These are phyloP conservation scores for Drosophila nigricruria DNA, from an alignment of 2,888 invertebrate genomes.

Conservation along the genomic window DNA sequence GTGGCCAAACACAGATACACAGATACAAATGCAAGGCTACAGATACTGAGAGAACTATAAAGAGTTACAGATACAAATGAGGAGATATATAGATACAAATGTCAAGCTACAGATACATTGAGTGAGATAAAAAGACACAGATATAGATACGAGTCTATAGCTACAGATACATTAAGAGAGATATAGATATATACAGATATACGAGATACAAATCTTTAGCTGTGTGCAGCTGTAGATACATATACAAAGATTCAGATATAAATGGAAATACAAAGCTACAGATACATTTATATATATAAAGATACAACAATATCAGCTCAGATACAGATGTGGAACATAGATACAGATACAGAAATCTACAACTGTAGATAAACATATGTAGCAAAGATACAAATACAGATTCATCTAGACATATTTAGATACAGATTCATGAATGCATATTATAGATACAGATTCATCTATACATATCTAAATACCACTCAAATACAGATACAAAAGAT, in stretches of 20 bases:
- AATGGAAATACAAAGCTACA: not conserved
- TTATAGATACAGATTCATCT: not conserved
- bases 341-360: conserved; percentile 7
- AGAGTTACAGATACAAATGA: conserved; percentile 13
- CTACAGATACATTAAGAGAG: not conserved
- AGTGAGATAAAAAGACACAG: not conserved
- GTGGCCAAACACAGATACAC: conserved; percentile 59
- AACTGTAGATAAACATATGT: not conserved
- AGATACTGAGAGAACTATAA: not conserved
- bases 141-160: not conserved
- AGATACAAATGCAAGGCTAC: conserved; percentile 1
- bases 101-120: not conserved
- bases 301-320: not conserved
- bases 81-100: not conserved
- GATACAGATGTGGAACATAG: not conserved
- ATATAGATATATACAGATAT: not conserved
- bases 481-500: not conserved
- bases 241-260: not conserved
- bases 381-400: not conserved
- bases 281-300: not conserved
- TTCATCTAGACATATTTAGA: not conserved
- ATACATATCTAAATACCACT: not conserved
- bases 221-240: not conserved
- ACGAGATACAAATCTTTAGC: not conserved
- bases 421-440: no score